A percentile compares a stretch with the other conserved stretches of the same genome.
Evolutionary conservation across 2,797 vertebrate species (phyloP).

Genomic region (Falco peregrinus): DNA sequence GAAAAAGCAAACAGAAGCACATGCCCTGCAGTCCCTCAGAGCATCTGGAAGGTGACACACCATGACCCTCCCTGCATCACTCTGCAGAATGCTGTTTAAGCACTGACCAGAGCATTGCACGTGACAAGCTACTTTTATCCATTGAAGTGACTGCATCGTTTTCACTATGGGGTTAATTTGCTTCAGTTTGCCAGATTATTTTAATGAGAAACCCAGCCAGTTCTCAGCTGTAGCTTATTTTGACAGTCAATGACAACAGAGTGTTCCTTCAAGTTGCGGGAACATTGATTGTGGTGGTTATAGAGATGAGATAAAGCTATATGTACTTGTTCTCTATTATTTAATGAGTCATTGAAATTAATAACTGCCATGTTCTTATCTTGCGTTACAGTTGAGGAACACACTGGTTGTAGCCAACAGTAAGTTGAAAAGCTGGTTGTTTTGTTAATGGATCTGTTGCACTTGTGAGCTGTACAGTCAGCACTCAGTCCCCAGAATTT

Average conservation of each 20-base stretch:
- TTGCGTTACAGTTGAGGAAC: constrained; percentile 53
- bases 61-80: not conserved
- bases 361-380: constrained; percentile 71
- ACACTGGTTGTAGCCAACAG: constrained; percentile 53
- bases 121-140: not conserved
- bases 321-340: constrained; percentile 42
- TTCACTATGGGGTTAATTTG: constrained; percentile 20
- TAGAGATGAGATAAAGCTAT: constrained; percentile 30
- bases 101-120: not conserved
- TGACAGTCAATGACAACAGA: constrained; percentile 50
- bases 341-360: constrained; percentile 67
- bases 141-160: not conserved
- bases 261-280: constrained; percentile 50
- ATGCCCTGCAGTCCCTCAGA: not conserved
- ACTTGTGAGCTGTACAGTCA: not conserved
- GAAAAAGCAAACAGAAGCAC: not conserved
- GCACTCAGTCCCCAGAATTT: constrained; percentile 1
- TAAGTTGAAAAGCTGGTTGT: constrained; percentile 52
- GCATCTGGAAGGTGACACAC: not conserved
- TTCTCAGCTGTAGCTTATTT: constrained; percentile 50
- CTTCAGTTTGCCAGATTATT: constrained; percentile 21
- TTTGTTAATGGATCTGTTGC: constrained; percentile 36
- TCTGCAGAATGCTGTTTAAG: not conserved
- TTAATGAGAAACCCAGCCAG: constrained; percentile 29
- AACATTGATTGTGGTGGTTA: constrained; percentile 45